phyloP scores from a whole-genome alignment of 2,113 vertebrate genomes.

The Sylvietta virens region DNA sequence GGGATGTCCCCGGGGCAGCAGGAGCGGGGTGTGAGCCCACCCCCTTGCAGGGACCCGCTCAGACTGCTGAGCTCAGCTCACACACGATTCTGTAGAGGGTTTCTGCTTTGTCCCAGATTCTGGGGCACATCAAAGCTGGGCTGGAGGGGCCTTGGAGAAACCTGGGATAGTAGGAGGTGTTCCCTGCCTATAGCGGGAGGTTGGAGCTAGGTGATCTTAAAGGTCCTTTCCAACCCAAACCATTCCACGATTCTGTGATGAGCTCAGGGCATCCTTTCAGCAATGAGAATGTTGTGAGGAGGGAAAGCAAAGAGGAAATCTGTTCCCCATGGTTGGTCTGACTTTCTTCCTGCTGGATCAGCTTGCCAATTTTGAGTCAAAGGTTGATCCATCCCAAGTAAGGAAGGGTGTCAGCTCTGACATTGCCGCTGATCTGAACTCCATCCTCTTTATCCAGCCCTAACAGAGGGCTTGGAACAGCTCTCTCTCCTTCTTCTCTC shows the following conservation, averaged over 20 bases:
- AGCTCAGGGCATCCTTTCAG: background rate
- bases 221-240: background rate
- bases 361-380: background rate
- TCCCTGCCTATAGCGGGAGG: background rate
- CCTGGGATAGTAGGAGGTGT: background rate
- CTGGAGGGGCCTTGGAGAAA: background rate
- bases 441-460: background rate
- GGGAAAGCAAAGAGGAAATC: background rate
- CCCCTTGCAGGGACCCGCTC: background rate
- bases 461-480: background rate
- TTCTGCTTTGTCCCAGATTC: background rate
- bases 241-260: accelerated
- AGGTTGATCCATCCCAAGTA: background rate
- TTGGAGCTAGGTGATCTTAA: background rate
- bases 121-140: background rate
- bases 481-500: background rate
- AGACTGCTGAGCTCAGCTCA: background rate
- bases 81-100: background rate
- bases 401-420: background rate
- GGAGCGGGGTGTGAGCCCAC: background rate
- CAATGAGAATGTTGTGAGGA: background rate
- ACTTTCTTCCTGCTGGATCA: background rate
- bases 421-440: background rate
- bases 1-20: background rate
- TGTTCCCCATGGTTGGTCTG: accelerated